Evolutionary conservation across 2,888 invertebrate species (phyloP), one percentile per base, ranked within the genome.

Genomic region (Eledona agricola): DNA sequence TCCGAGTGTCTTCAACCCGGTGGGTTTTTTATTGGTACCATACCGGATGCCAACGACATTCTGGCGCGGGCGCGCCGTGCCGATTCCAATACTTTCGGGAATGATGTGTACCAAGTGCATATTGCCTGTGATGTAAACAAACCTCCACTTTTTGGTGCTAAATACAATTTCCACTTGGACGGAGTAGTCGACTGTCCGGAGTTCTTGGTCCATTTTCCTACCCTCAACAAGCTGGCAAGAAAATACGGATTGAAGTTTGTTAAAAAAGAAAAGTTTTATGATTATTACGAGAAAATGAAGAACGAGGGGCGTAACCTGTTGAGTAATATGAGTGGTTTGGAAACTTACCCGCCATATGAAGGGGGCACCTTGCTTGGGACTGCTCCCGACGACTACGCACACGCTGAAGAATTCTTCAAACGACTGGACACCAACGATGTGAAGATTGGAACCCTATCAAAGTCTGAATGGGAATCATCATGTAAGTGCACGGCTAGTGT

Each of bases 181-280:
- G 96, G 92, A 20, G 96, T 96, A 3, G 98, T 99, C 1, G 89
- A 99, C 74, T 99, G 99, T 75, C 99, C 99, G 1, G 99, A 99
- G 75, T 99, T 97, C 79, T 81, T 99, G 51, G 96, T 98, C 7
- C 88, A 98, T 77, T 93, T 97, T 76, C 92, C 95, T 9, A 81
- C 89, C 2, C 80, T 98, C 45, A 81, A 84, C 25, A 90, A 87
- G 68, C 74, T 90, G 42, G 89, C 88, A 5, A 79, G 81, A 23
- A 87, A 87, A 67, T 88, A 81, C 78, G 89, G 88, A 0, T 75
- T 90, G 22, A 84, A 89, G 67, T 76, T 90, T 58, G 80, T 86
- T 0, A 80, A 80, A 37, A 86, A 84, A 64, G 86, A 84, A 61
- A 81, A 83, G 47, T 96, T 97, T 79, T 84, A 85, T 15, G 88